These are phyloP conservation scores for Dendrocopos noguchii DNA, from an alignment of 2,113 vertebrate genomes.

Conservation along the genomic window DNA sequence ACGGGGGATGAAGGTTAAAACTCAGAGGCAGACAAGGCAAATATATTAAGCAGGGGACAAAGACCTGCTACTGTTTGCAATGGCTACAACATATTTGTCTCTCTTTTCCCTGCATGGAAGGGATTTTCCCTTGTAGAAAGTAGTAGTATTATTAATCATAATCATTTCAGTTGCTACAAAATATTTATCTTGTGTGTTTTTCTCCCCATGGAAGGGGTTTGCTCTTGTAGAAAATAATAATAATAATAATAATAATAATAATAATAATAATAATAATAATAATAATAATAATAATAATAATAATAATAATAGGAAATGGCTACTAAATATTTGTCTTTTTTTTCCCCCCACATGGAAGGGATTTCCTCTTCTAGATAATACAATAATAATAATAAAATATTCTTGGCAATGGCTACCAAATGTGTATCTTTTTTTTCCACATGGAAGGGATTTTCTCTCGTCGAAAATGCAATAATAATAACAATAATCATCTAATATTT, in stretches of 20 bases:
- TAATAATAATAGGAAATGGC: neutral
- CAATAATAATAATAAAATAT: neutral
- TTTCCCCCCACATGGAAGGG: neutral
- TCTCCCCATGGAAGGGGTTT: neutral
- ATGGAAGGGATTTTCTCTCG: neutral
- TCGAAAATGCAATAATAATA: neutral
- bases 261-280: too few species aligned
- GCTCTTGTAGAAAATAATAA: neutral
- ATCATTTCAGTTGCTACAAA: too few species aligned
- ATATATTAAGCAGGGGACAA: neutral
- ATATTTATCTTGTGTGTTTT: too few species aligned
- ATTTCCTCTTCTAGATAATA: neutral
- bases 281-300: too few species aligned
- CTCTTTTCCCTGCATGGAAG: neutral
- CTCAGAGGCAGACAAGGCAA: neutral
- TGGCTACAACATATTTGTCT: neutral
- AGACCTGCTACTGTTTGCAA: neutral
- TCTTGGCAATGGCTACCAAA: too few species aligned
- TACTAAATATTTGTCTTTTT: too few species aligned
- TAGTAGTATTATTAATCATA: too few species aligned
- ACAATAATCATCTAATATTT: neutral
- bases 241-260: too few species aligned
- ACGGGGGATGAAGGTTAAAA: slow-evolving; percentile 41
- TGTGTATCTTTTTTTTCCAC: too few species aligned
- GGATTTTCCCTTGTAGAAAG: neutral